These are phyloP conservation scores for Mormyrops attenuatus DNA, from an alignment of 2,797 vertebrate genomes.

Conservation along the genomic window DNA sequence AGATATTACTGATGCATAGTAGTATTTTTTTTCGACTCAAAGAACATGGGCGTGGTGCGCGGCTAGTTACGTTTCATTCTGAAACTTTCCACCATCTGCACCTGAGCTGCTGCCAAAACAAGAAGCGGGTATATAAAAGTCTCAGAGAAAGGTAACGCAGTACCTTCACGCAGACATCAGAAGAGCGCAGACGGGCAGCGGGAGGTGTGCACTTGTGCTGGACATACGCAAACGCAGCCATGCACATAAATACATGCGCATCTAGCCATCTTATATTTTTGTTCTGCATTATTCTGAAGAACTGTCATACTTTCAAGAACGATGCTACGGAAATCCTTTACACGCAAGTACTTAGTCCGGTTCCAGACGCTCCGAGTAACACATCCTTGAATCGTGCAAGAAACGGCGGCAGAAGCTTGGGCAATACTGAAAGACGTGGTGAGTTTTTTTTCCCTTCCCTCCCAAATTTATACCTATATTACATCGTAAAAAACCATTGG, in stretches of 20 bases:
- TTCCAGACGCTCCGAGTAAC: slow-evolving; percentile 65
- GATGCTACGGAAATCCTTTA: slow-evolving; percentile 87
- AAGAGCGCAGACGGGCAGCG: slow-evolving; percentile 13
- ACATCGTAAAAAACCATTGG: neutral
- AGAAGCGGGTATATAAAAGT: slow-evolving; percentile 49
- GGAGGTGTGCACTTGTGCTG: neutral
- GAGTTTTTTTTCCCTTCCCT: slow-evolving; percentile 48
- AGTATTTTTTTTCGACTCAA: neutral
- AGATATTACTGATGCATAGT: neutral
- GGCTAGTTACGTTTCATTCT: slow-evolving; percentile 55
- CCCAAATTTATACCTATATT: neutral
- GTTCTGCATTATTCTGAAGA: slow-evolving; percentile 72
- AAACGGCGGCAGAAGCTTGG: slow-evolving; percentile 74
- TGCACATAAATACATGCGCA: slow-evolving; percentile 69
- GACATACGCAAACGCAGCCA: slow-evolving; percentile 44
- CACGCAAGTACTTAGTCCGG: slow-evolving; percentile 64
- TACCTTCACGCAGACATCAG: slow-evolving; percentile 1
- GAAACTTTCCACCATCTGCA: slow-evolving; percentile 65
- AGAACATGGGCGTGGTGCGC: slow-evolving; percentile 35
- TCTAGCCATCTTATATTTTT: slow-evolving; percentile 66
- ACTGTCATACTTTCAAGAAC: slow-evolving; percentile 78
- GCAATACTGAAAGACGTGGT: slow-evolving; percentile 68
- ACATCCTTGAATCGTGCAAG: slow-evolving; percentile 85
- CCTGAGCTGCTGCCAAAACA: slow-evolving; percentile 73
- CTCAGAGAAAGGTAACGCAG: neutral